A percentile compares a stretch with the other conserved stretches of the same genome.
Conservation (phyloP, 2,113 vertebrate species). For the Jaculus jaculus region DNA sequence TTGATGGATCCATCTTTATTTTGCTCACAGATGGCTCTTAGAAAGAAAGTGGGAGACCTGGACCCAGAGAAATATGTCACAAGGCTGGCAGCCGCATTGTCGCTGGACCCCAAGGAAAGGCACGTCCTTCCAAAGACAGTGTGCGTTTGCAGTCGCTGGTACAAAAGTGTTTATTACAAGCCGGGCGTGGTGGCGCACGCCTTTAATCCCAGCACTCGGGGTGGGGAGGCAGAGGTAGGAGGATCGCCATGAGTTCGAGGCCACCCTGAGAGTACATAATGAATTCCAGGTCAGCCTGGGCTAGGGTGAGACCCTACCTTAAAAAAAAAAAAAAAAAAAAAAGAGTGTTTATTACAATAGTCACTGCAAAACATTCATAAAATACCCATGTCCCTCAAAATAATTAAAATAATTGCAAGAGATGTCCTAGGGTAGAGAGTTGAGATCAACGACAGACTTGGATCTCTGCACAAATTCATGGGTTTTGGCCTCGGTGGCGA, state of each 20-base stretch:
- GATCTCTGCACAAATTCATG: neutral
- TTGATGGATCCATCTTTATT: conserved; percentile 55
- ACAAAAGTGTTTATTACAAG: too few species aligned
- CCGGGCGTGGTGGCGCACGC: too few species aligned
- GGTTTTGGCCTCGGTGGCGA: neutral
- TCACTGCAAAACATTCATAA: neutral
- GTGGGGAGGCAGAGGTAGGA: too few species aligned
- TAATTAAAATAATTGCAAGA: neutral
- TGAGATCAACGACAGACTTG: neutral
- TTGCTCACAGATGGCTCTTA: conserved; percentile 60
- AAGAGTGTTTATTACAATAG: neutral
- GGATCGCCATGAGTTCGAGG: too few species aligned
- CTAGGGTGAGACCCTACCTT: too few species aligned
- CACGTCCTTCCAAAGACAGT: neutral
- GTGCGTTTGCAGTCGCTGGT: neutral
- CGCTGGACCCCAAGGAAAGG: neutral
- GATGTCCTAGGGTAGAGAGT: neutral
- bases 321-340: too few species aligned
- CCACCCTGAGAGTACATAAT: too few species aligned
- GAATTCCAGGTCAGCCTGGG: too few species aligned
- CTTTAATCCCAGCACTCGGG: too few species aligned
- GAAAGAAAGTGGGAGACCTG: neutral
- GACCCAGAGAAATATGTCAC: neutral
- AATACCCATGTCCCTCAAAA: neutral
- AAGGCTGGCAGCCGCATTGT: neutral